phyloP scores from a whole-genome alignment of 2,888 invertebrate species.

The Seira sanloemensis region DNA sequence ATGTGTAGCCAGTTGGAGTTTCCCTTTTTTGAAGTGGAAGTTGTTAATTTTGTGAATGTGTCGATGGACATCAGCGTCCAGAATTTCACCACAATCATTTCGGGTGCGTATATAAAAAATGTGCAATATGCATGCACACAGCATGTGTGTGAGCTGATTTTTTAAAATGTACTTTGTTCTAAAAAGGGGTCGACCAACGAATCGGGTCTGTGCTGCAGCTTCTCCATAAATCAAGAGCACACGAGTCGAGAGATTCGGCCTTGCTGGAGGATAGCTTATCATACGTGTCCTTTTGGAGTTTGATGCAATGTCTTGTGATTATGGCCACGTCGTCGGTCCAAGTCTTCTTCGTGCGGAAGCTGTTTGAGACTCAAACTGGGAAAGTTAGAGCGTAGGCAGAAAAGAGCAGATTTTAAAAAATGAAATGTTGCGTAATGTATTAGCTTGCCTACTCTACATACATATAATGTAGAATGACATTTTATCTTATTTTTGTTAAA shows the following conservation, averaged over 20 bases:
- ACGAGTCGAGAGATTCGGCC: conserved; percentile 89
- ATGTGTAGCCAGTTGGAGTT: conserved; percentile 80
- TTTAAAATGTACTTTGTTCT: background rate
- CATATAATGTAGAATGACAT: background rate
- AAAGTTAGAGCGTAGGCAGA: conserved; percentile 67
- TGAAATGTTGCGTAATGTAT: too few species aligned
- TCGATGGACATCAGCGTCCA: conserved; percentile 90
- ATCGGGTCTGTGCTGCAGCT: conserved; percentile 90
- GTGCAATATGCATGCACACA: background rate
- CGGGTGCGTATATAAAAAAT: conserved; percentile 48
- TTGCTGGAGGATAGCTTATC: conserved; percentile 87
- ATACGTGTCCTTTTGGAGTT: conserved; percentile 93
- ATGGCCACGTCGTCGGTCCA: conserved; percentile 86
- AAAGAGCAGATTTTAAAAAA: background rate
- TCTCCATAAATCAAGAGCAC: conserved; percentile 87
- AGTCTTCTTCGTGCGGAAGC: conserved; percentile 91
- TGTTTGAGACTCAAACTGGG: conserved; percentile 83
- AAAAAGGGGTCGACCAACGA: conserved; percentile 84
- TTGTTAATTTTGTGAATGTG: background rate
- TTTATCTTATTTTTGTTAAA: background rate
- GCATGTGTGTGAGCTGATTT: conserved; percentile 11
- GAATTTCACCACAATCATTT: conserved; percentile 83
- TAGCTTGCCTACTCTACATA: too few species aligned
- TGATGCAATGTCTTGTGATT: conserved; percentile 90
- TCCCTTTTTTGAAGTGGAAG: background rate